These are phyloP conservation scores for Microcaecilia unicolor DNA, from an alignment of 2,797 vertebrate genomes.

Conservation along the genomic window DNA sequence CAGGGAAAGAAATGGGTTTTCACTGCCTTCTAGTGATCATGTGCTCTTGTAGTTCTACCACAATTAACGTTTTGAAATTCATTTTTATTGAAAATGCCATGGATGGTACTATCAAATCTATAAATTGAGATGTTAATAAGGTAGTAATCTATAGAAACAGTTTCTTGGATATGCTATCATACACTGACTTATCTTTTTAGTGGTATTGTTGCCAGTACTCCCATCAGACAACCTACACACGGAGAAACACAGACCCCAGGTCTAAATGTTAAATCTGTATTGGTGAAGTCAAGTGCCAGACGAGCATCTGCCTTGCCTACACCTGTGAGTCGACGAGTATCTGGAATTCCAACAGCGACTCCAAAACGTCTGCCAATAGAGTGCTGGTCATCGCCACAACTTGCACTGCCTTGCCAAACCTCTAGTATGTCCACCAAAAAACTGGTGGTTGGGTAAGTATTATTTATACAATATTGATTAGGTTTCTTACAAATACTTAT, in stretches of 20 bases:
- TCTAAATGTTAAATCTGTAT: slow-evolving; percentile 2
- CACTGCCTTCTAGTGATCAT: too few relatives aligned
- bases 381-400: background rate
- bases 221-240: slow-evolving; percentile 15
- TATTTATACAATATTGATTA: too few relatives aligned
- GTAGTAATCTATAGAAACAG: too few relatives aligned
- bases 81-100: too few relatives aligned
- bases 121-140: too few relatives aligned
- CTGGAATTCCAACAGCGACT: slow-evolving; percentile 47
- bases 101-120: too few relatives aligned
- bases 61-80: too few relatives aligned
- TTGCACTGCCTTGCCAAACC: background rate
- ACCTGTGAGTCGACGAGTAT: slow-evolving; percentile 45
- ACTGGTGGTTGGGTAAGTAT: slow-evolving; percentile 45
- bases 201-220: slow-evolving; percentile 28
- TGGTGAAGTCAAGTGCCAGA: slow-evolving; percentile 38
- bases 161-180: background rate
- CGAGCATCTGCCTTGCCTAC: slow-evolving; percentile 66
- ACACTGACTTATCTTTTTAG: slow-evolving; percentile 14
- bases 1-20: too few relatives aligned
- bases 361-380: slow-evolving; percentile 38
- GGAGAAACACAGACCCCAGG: slow-evolving; percentile 23
- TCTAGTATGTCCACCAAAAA: slow-evolving; percentile 17
- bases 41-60: too few relatives aligned
- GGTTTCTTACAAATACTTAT: too few relatives aligned